Evolutionary conservation across 2,113 vertebrate species (phyloP), one percentile per base, ranked within the genome.

Genomic region (Spheniscus mendiculus): DNA sequence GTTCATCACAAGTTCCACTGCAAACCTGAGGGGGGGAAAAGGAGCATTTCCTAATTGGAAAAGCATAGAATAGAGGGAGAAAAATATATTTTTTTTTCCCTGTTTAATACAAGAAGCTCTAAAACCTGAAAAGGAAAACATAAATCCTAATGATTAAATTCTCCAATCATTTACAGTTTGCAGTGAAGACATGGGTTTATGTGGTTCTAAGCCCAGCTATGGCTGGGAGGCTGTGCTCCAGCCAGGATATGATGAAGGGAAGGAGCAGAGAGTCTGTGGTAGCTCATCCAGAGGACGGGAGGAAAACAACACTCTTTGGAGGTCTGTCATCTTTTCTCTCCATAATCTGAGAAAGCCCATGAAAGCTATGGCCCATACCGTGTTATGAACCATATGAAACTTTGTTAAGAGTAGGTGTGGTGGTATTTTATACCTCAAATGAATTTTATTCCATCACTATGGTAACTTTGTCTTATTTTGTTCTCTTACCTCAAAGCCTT

Each of bases 221-320:
- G 44, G 20, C 2, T 52, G 67, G 23, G 42, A 84, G 9, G 16
- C 17, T 30, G 59, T 21, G 25, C 34, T 84, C 38, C 32, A 71
- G 36, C 22, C 0, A 0, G 7, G 22, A 29, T 0, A 0, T 30
- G 66, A 19, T 45, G 45, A 25, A 73, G 19, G 17, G 44, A 84
- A 42, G 45, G 30, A 63, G 50, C 69, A 77, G 34, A 50, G 18
- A 38, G 20, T 32, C 42, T 26, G 12, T 26, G 38, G 12, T 4
- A 74, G 36, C 56, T 71, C 47, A 42, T 9, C 40, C 66, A 79
- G 36, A 38, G 53, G 11, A 18, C 4, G 2, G 36, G 38, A 86
- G 49, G 42, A 38, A 58, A 89, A 58, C n/a, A 82, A 1, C 3
- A 2, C 8, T 66, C 34, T 58, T 23, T 12, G 38, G 16, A 88